phyloP scores from a whole-genome alignment of 2,113 vertebrate genomes.

The Turdus rufiventris region DNA sequence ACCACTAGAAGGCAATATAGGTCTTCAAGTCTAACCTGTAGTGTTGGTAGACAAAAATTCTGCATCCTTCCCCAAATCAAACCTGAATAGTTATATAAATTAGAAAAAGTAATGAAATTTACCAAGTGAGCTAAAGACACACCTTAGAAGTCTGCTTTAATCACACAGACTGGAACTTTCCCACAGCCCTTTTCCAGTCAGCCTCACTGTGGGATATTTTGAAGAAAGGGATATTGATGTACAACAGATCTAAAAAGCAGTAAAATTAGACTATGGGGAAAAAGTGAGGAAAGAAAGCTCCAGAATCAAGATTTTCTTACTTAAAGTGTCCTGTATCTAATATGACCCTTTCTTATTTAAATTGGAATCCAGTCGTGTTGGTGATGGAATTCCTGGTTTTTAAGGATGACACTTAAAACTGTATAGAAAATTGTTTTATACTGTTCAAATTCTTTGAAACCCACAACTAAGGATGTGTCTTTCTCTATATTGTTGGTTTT shows the following conservation, averaged over 20 bases:
- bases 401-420: background rate
- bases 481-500: background rate
- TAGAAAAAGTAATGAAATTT: background rate
- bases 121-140: background rate
- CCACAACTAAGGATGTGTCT: background rate
- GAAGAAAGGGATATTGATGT: background rate
- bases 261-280: background rate
- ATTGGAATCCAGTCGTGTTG: background rate
- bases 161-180: background rate
- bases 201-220: fast-evolving
- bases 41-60: background rate
- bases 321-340: background rate
- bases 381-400: background rate
- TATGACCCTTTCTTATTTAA: background rate
- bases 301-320: background rate
- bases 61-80: background rate
- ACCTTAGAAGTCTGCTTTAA: background rate
- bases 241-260: background rate
- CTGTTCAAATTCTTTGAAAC: background rate
- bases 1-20: background rate
- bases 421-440: background rate
- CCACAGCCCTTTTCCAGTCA: background rate
- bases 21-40: background rate
- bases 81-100: background rate
- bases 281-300: background rate